phyloP scores from a whole-genome alignment of 2,888 invertebrate genomes.

The Poecilus cupreus region DNA sequence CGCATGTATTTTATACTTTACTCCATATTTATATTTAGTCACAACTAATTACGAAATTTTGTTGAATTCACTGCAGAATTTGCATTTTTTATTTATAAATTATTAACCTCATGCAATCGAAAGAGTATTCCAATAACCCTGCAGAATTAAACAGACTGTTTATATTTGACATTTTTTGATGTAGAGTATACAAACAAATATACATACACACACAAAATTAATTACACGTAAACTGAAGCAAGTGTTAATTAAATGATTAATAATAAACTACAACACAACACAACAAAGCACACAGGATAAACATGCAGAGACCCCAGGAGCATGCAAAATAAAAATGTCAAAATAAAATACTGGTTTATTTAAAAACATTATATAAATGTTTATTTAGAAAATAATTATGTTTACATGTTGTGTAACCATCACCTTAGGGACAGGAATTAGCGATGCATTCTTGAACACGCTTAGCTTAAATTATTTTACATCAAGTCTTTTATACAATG shows the following conservation, averaged over 20 bases:
- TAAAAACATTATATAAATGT: slow-evolving; percentile 71
- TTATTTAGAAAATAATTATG: slow-evolving; percentile 70
- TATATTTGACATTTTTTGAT: slow-evolving; percentile 6
- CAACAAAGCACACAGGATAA: slow-evolving; percentile 38
- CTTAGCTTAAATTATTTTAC: slow-evolving; percentile 33
- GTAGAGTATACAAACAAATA: slow-evolving; percentile 17
- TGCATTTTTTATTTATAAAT: not conserved
- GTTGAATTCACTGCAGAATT: slow-evolving; percentile 3
- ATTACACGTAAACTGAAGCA: slow-evolving; percentile 19
- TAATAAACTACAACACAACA: slow-evolving; percentile 28
- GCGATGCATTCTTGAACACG: slow-evolving; percentile 53
- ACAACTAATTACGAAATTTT: slow-evolving; percentile 17
- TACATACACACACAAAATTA: slow-evolving; percentile 26
- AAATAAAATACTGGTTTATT: slow-evolving; percentile 69
- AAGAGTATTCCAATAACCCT: not conserved
- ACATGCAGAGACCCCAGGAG: slow-evolving; percentile 58
- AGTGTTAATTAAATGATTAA: slow-evolving; percentile 5
- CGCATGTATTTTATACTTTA: slow-evolving; percentile 28
- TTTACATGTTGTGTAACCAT: slow-evolving; percentile 70
- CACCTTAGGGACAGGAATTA: slow-evolving; percentile 66
- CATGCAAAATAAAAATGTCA: slow-evolving; percentile 61
- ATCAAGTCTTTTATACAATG: slow-evolving; percentile 47
- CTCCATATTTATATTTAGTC: slow-evolving; percentile 25
- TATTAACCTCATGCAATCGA: slow-evolving; percentile 15
- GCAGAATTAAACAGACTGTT: not conserved